Base-by-base conservation (phyloP, 2,797 vertebrate genomes). In the Siniperca undulata region DNA sequence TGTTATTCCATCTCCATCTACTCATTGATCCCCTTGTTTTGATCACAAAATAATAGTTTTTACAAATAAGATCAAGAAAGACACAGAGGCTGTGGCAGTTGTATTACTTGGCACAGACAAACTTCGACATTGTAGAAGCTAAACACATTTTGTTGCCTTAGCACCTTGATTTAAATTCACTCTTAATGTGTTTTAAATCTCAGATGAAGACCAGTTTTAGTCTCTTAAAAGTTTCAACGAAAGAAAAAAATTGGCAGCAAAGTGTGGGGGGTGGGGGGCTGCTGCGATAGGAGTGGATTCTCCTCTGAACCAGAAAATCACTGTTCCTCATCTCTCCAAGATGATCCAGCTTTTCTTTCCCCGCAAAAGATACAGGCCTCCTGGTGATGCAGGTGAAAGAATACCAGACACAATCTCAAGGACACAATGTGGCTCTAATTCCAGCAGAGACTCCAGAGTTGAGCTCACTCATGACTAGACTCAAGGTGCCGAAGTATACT, bases 1-100 rank as follows among this genome's bases (percentile, higher is more conserved):
- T 89, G 86, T 93, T 92, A 90, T 92, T 94, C 86, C 80, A 86
- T 92, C 89, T 87, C 85, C 83, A 88, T 89, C 88, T 79, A 64
- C 77, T 56, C 82, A 95, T 95, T 89, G 93, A 95, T 94, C 86
- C 76, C 12, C 77, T 86, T 88, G 86, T 93, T 95, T 92, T 92
- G 86, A 94, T 92, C 84, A 77, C 86, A 92, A 88, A 90, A 91
- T 88, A 92, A 91, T 81, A 85, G 86, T 89, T 93, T 92, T 89
- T 85, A 85, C 83, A 91, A 89, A 89, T 76, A 52, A 75, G 84
- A 91, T 88, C 75, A 87, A 78, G 78, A 69, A 34, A 82, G 82
- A 85, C 61, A 77, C 40, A 61, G 17, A 17, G 77, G 68, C 78
- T 58, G 53, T 82, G 62, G 73, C 77, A 61, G 67, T 46, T 67